Base-by-base conservation (phyloP, 2,113 vertebrate species). In the Zootoca vivipara region DNA sequence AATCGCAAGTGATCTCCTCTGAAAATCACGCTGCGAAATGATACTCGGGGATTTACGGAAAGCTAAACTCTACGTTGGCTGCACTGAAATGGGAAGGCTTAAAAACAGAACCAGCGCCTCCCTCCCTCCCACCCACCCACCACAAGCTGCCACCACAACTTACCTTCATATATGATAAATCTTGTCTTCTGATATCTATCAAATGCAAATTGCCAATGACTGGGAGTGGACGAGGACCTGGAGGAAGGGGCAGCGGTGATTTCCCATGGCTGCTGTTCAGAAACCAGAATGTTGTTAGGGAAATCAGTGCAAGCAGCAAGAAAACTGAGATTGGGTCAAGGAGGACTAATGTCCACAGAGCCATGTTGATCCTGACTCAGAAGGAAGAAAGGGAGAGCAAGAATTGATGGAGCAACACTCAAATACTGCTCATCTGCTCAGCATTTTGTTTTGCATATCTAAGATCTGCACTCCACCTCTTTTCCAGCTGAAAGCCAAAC, bases 141-240 rank as follows among this genome's bases (percentile, higher is more conserved):
- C 10, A 52, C 46, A 52, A 52, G 46, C 46, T 9, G 12, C 9
- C 9, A 4, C 13, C 16, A 80, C 28, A n/a, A 16, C 81, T 78
- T 89, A 95, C 92, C 92, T 94, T 90, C 85, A 94, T 89, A 1
- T 94, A 75, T 1, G 92, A 95, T 74, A 77, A 84, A 77, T 94
- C 90, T 30, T 94, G 94, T 62, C 92, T 94, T 70, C 26, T 89
- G 22, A 94, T 35, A 75, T 95, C 89, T 89, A 95, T 82, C 64
- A 92, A 56, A n/a, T 94, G 93, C 86, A 96, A 83, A 86, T 93
- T 94, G 77, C 93, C 93, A 24, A 94, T 87, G 26, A 93, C 0
- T 0, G 92, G 93, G 22, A 94, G 90, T n/a, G 91, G 91, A 28
- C 58, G 26, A 0, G 93, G 94, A 65, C 93, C 93, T 0, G 94